Base-by-base conservation (phyloP, 2,113 vertebrate species). In the Clarias magur region DNA sequence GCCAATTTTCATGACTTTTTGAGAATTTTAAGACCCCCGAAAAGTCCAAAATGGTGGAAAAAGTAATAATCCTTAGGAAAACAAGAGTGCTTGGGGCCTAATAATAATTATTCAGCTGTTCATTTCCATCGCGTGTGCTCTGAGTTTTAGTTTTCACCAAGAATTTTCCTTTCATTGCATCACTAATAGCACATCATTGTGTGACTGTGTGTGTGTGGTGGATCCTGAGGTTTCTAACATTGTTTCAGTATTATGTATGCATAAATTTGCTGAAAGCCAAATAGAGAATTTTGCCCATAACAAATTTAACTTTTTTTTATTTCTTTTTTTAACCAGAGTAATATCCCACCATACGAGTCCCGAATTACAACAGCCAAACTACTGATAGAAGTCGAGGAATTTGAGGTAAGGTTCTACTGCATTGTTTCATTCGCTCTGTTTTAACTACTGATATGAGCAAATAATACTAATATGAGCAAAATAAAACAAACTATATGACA, bases 351-450 rank as follows among this genome's bases (percentile, higher is more conserved):
- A 0, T 95, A 94, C 0, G 90, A 93, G 90, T 95, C 87, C 60
- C 93, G 90, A 90, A 93, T 95, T 91, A 95, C 92, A 57, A 91
- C 93, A 0, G 88, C 91, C 90, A 95, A 96, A 85, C 88, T 94
- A 83, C 92, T 95, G 73, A 93, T 90, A 4, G 93, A 94, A 92
- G 91, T 88, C 0, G 94, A 94, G 85, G 95, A 91, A 82, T 93
- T 93, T 56, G 93, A 95, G 94, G 93, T 95, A 92, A 90, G 88
- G 81, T 83, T 82, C 3, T 15, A 16, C 27, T 30, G 65, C 76
- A 17, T 73, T 81, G 59, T 48, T 25, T 53, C 6, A 15, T 4
- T 68, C 16, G 5, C 42, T 48, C 42, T 48, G 42, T 48, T 48
- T 48, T 48, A 7, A 48, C 42, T 48, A 48, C 42, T 42, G 3